Conservation (phyloP, 2,113 vertebrate genomes). For the Gymnarchus niloticus region DNA sequence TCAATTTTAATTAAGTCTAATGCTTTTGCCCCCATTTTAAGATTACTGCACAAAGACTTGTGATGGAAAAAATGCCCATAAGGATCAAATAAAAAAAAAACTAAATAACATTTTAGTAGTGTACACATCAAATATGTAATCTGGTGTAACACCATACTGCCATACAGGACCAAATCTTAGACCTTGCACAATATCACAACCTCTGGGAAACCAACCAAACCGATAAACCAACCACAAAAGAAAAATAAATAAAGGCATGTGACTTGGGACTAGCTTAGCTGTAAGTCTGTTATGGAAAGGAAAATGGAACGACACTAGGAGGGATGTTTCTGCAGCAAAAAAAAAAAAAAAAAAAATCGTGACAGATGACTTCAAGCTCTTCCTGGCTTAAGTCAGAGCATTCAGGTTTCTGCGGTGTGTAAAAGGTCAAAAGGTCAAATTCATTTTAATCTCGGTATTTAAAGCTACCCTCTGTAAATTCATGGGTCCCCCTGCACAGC, state of each 20-base stretch:
- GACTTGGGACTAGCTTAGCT: conserved; percentile 1
- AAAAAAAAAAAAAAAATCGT: neutral
- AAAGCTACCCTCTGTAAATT: neutral
- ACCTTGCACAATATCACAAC: neutral
- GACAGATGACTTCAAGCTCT: neutral
- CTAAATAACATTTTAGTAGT: neutral
- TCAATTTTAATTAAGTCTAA: neutral
- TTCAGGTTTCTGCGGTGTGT: neutral
- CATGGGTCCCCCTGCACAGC: neutral
- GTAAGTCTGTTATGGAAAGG: too few species aligned
- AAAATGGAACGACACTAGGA: neutral
- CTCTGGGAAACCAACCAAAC: neutral
- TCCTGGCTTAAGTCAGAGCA: neutral
- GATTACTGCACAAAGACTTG: neutral
- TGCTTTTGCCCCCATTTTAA: neutral
- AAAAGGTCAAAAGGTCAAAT: neutral
- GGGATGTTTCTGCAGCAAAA: neutral
- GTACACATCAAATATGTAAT: neutral
- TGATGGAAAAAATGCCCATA: neutral
- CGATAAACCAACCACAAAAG: too few species aligned
- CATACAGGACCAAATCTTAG: neutral
- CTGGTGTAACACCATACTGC: neutral
- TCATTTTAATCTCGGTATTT: neutral
- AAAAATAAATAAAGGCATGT: neutral
- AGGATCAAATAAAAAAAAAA: neutral